Evolutionary conservation across 2,888 invertebrate genomes (phyloP).

Genomic region (Tillus elongatus): DNA sequence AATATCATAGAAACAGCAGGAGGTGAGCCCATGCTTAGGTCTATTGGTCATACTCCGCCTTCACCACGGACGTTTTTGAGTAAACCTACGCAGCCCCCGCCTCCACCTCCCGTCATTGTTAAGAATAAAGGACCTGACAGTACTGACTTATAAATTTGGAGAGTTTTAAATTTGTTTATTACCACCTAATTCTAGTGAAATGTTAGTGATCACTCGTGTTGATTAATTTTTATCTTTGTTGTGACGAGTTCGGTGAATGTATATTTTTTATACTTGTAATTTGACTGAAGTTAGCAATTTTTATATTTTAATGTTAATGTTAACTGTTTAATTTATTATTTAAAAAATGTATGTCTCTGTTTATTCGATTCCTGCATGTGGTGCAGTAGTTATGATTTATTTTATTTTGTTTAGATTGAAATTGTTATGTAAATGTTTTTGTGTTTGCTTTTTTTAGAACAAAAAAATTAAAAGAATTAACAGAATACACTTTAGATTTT

Average conservation of each 20-base stretch:
- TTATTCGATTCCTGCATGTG: no score
- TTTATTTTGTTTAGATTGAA: no score
- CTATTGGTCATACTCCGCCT: conserved; percentile 29
- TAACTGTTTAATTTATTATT: conserved; percentile 9
- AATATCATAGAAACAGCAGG: conserved; percentile 35
- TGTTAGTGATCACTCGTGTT: conserved; percentile 24
- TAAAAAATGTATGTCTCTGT: conserved; percentile 1
- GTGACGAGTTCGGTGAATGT: conserved; percentile 10
- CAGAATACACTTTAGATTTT: no score
- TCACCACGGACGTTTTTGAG: conserved; percentile 35
- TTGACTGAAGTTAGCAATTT: conserved; percentile 23
- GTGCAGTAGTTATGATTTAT: no score
- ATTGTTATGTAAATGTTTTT: no score
- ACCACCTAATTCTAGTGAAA: conserved; percentile 16
- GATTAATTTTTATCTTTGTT: conserved; percentile 15
- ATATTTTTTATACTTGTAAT: conserved; percentile 16
- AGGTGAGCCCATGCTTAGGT: conserved; percentile 12
- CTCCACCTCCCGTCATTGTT: conserved; percentile 35
- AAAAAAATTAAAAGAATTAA: no score
- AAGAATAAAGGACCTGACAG: conserved; percentile 28
- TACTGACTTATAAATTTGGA: conserved; percentile 37
- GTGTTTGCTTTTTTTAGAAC: no score
- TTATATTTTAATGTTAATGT: conserved; percentile 20
- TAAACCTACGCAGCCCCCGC: conserved; percentile 41
- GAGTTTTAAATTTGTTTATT: conserved; percentile 10